Conservation (phyloP, 1,140 invertebrate genomes). For the Drosophila nigromelanica region DNA sequence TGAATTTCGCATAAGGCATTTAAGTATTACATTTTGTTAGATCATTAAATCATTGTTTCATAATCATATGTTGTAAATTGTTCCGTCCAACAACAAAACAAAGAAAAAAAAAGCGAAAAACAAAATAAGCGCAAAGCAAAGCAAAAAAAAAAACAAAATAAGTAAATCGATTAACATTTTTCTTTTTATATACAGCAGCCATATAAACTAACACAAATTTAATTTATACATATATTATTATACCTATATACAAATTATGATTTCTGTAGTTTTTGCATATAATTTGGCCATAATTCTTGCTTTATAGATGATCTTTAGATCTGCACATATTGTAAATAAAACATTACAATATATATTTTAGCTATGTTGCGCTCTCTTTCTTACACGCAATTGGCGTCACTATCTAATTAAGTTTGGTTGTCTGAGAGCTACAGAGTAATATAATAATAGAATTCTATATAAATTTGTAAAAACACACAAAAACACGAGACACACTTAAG, state of each 20-base stretch:
- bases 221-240: background rate
- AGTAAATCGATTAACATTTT: constrained; percentile 22
- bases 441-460: background rate
- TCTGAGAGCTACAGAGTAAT: constrained; percentile 20
- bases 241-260: constrained; percentile 1
- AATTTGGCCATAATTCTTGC: constrained; percentile 2
- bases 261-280: constrained; percentile 23
- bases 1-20: constrained; percentile 52
- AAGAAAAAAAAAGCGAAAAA: constrained; percentile 18
- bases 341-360: constrained; percentile 18
- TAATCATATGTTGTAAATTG: constrained; percentile 83
- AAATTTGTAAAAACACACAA: constrained; percentile 2
- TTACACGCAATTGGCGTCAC: background rate
- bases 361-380: background rate
- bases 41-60: constrained; percentile 71
- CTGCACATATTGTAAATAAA: constrained; percentile 25
- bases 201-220: constrained; percentile 24
- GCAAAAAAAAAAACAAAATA: constrained; percentile 24
- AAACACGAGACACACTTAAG: background rate
- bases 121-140: constrained; percentile 24
- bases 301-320: constrained; percentile 5
- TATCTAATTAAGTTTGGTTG: constrained; percentile 8
- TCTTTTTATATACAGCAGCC: constrained; percentile 36
- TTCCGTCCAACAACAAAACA: constrained; percentile 74
- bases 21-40: constrained; percentile 68